These are phyloP conservation scores for Melanocharis versteri DNA, from an alignment of 2,113 vertebrate species.

Conservation along the genomic window DNA sequence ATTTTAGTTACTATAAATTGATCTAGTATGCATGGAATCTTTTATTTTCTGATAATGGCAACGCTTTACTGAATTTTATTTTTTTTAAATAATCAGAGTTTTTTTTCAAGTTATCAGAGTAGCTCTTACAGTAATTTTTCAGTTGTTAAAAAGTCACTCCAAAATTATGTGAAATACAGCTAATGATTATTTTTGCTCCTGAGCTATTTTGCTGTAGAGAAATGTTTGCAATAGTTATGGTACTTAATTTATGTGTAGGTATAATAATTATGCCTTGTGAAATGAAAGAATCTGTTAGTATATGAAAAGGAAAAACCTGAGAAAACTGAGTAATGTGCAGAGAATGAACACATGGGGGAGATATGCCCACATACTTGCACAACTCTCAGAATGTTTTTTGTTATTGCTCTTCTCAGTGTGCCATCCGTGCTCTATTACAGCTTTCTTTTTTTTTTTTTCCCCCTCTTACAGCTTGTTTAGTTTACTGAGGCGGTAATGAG, in stretches of 20 bases:
- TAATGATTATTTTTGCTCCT: not conserved
- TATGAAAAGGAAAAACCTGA: not conserved
- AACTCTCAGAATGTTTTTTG: not conserved
- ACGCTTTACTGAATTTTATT: not conserved
- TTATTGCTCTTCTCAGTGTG: not conserved
- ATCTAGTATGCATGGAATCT: not conserved
- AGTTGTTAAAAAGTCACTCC: not conserved
- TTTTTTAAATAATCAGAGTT: fast-evolving
- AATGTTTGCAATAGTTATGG: not conserved
- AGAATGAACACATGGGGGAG: not conserved
- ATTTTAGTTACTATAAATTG: not conserved
- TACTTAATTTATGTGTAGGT: not conserved
- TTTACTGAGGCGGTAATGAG: not conserved
- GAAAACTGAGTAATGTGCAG: not conserved
- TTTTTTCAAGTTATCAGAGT: not conserved
- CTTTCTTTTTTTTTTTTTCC: not conserved
- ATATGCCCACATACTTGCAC: not conserved
- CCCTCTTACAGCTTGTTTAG: not conserved
- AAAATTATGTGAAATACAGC: not conserved
- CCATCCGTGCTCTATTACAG: fast-evolving
- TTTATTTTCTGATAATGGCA: not conserved
- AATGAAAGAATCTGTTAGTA: not conserved
- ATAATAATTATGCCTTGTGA: not conserved
- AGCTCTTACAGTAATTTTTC: not conserved
- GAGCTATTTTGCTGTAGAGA: not conserved